Evolutionary conservation across 2,888 invertebrate genomes (phyloP), one percentile per base, ranked within the genome.

Genomic region (Caenorhabditis zanzibari): DNA sequence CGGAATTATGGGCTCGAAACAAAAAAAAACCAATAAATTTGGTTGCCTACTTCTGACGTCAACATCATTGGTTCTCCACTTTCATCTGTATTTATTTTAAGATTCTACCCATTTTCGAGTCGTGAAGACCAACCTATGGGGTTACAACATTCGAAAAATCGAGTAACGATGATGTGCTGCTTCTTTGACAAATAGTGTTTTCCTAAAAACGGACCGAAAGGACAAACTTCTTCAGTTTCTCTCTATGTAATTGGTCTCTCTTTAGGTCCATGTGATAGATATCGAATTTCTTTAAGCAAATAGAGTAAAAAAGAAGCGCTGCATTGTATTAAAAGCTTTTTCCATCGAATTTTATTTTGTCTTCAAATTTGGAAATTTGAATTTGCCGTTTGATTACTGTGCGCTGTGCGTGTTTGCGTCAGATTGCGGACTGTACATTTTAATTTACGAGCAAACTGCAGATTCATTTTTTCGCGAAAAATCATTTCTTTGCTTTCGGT

Each of bases 191-290:
- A 66, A 66, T 24, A 66, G 19, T 49, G 52, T 22, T 14, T 44
- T 16, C 66, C 66, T 49, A 52, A 66, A 66, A 54, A 54, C 52
- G 26, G 68, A 54, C 4, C 22, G 28, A 52, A 68, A 68, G 68
- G 68, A 54, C 54, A 54, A 68, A 68, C 68, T 68, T 68, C 68
- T 68, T 68, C 68, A 68, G 68, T 68, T 68, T 68, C 68, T 68
- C 68, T 68, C 54, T 54, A 54, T 68, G 68, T 68, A 68, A 68
- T 68, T 68, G 68, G 68, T 54, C 68, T 68, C 64, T 66, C 64
- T 66, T 41, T 44, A 3, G 68, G 68, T 68, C 68, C 68, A 68
- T 54, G 68, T 54, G 68, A 68, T 68, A 68, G 68, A 68, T 68
- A 68, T 68, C 54, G 68, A 68, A 68, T 68, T 68, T 68, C 68